Conservation (phyloP, 2,797 vertebrate genomes). For the Luscinia luscinia region DNA sequence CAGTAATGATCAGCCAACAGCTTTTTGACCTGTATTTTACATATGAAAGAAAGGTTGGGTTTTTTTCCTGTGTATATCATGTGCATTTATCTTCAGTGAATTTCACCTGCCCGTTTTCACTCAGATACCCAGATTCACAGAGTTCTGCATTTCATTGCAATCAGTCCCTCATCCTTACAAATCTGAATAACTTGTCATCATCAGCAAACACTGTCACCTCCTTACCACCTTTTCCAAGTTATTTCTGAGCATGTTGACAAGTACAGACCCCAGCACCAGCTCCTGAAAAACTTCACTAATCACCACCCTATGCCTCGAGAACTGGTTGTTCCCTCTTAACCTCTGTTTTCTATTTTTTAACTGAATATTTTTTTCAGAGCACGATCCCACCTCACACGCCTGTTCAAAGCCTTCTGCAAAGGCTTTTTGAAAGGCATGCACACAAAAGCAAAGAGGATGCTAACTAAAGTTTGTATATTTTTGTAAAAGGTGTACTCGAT, state of each 20-base stretch:
- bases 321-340: constrained; percentile 26
- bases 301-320: not conserved
- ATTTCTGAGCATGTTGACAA: constrained; percentile 61
- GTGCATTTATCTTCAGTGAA: not conserved
- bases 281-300: constrained; percentile 24
- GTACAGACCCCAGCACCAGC: not conserved
- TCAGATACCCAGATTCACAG: not conserved
- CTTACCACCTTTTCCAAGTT: constrained; percentile 27
- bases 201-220: constrained; percentile 25
- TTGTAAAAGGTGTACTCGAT: constrained; percentile 61
- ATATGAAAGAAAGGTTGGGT: not conserved
- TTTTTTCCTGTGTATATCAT: not conserved
- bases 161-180: not conserved
- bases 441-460: constrained; percentile 63
- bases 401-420: constrained; percentile 66
- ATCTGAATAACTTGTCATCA: constrained; percentile 7
- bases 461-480: constrained; percentile 65
- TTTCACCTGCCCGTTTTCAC: not conserved
- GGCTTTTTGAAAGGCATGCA: constrained; percentile 36
- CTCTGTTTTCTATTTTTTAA: constrained; percentile 43
- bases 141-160: not conserved
- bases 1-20: not conserved
- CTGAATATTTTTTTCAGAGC: constrained; percentile 23
- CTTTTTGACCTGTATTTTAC: not conserved
- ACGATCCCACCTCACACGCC: not conserved